Percentiles rank a stretch among this genome's conserved stretches.
Evolutionary conservation across 2,113 vertebrate species (phyloP).

Genomic region (Ceyx melanurus): DNA sequence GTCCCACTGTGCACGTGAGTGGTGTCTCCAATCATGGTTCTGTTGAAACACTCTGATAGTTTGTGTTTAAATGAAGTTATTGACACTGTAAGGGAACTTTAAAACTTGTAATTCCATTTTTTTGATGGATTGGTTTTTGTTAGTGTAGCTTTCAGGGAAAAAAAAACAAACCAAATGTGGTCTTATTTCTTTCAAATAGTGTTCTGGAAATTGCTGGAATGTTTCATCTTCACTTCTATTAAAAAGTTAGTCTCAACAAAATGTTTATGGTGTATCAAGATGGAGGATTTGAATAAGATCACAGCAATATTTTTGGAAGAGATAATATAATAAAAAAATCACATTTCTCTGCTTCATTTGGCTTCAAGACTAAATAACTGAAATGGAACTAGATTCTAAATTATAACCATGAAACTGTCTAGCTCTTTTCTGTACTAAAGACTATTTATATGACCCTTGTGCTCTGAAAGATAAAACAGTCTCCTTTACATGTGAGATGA

Average conservation of each 20-base stretch:
- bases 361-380: conserved; percentile 42
- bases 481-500: conserved; percentile 8
- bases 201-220: background rate
- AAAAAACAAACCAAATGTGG: background rate
- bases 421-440: conserved; percentile 35
- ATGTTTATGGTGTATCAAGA: background rate
- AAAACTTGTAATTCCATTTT: background rate
- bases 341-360: conserved; percentile 35
- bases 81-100: background rate
- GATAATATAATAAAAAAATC: conserved; percentile 16
- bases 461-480: conserved; percentile 28
- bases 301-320: conserved; percentile 23
- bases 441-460: conserved; percentile 47
- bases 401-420: conserved; percentile 47
- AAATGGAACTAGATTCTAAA: conserved; percentile 40
- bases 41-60: background rate
- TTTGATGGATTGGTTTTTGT: background rate
- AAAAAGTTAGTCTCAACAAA: background rate
- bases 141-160: background rate
- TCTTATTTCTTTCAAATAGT: background rate
- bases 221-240: background rate
- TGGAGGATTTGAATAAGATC: conserved; percentile 4
- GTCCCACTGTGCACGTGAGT: no score
- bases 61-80: background rate
- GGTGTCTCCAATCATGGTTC: background rate